Percentiles rank a stretch among this genome's conserved stretches.
Evolutionary conservation across 2,113 vertebrate species (phyloP).

Genomic region (Ia io): DNA sequence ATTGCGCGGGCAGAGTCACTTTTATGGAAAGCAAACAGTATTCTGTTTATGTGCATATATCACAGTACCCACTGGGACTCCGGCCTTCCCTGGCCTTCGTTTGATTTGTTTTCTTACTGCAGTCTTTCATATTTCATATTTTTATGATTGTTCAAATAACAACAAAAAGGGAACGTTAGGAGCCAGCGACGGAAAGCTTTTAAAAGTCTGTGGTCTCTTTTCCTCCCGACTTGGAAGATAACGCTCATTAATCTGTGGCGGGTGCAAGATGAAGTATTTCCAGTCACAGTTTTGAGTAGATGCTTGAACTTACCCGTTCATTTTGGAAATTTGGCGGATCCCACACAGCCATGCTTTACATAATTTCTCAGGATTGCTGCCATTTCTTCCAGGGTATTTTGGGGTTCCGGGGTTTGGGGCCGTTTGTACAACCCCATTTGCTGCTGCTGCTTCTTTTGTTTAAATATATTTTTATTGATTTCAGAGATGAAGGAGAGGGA

Average conservation of each 20-base stretch:
- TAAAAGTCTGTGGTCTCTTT: not conserved
- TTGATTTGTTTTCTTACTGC: slow-evolving; percentile 1
- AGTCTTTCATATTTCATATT: not conserved
- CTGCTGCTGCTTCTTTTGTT: too few species aligned
- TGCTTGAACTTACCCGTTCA: not conserved
- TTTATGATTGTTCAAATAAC: not conserved
- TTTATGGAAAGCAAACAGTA: slow-evolving; percentile 33
- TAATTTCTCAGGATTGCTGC: not conserved
- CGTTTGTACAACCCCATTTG: not conserved
- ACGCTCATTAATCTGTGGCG: fast-evolving
- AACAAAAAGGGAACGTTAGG: not conserved
- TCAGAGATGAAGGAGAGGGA: too few species aligned
- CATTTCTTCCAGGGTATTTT: not conserved
- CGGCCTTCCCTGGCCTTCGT: slow-evolving; percentile 1
- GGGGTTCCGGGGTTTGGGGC: not conserved
- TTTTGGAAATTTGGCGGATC: not conserved
- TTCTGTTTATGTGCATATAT: not conserved
- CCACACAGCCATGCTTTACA: fast-evolving
- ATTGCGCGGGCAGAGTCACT: not conserved
- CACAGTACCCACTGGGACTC: not conserved
- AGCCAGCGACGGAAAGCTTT: not conserved
- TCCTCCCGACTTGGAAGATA: not conserved
- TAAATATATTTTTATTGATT: too few species aligned
- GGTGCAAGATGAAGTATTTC: not conserved
- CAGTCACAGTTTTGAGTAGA: not conserved